Evolutionary conservation across 2,797 vertebrate species (phyloP), one percentile per base, ranked within the genome.

Genomic region (Apodemus agrarius): DNA sequence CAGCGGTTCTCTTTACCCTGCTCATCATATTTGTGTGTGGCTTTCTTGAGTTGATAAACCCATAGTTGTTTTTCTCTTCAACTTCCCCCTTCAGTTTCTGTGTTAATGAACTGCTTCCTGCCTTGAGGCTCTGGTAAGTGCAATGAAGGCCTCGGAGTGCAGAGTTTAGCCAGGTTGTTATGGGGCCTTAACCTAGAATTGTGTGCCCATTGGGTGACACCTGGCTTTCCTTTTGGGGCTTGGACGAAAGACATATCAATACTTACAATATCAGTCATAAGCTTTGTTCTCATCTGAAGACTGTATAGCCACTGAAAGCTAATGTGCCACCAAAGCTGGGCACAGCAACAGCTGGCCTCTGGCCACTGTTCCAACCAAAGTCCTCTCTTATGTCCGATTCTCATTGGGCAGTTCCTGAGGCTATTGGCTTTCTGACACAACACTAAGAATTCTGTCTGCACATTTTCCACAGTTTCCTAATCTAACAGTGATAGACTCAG

Each of bases 101-200:
- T 3, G 37, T 90, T 96, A 97, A 97, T 96, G 92, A 97, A 97
- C 81, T 75, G 85, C 87, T 97, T 97, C 95, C 97, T 98, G 93
- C 74, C 86, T 90, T 34, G 82, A 67, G 26, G 5, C 29, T 84
- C 61, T 94, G 88, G 92, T n/a, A 0, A 1, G 0, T 67, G 43
- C 65, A 82, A 63, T 80, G 90, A 91, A 85, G 69, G 81, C 91
- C 89, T 96, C 80, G 21, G 79, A 94, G 46, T 9, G 40, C 92
- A n/a, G 2, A 72, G 76, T 74, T 90, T 17, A 94, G 61, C 63
- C 74, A 0, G 9, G 34, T 46, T 52, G 17, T 59, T 86, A 34
- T 11, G 81, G 94, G 87, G 95, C 95, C 84, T 90, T 84, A 95
- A 49, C 91, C 46, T 21, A 29, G 67, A 37, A 54, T 52, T 93